Base-by-base conservation (phyloP, 2,797 vertebrate species). In the Pachyuromys duprasi region DNA sequence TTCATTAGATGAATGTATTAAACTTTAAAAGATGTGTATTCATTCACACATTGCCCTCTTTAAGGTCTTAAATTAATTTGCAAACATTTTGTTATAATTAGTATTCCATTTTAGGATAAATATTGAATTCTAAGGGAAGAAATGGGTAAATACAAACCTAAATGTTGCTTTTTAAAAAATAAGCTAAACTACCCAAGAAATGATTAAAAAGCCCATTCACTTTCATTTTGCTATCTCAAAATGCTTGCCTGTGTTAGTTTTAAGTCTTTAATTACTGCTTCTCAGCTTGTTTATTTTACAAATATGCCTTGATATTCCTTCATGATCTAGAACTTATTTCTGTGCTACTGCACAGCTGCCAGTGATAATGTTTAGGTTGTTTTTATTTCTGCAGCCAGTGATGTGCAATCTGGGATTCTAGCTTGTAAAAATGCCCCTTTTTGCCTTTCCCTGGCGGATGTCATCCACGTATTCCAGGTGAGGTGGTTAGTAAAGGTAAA, bases 1-100 rank as follows among this genome's bases (percentile, higher is more conserved):
- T 60, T 94, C 91, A 89, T 28, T 87, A 89, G 42, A 70, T 93
- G 17, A 95, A 75, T 84, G 33, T n/a, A 33, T 90, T 89, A 75
- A 95, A 82, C 20, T 86, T 74, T 70, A 80, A 94, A 91, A 72
- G 9, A 74, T 74, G 72, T 1, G 65, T 75, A 84, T 92, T 94
- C 20, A 65, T 93, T 91, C 81, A 63, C 49, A 26, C 8, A 49
- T 33, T 62, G 17, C 45, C 39, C 67, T 53, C 5, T 14, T 79
- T 92, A 9, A 53, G 53, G 8, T 89, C 63, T 96, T 82, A 26
- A 60, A 39, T 92, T 91, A 94, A 93, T 87, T 93, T 86, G 18
- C 22, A 79, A 86, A 53, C 80, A 55, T 92, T 79, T 72, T 79
- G 7, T 45, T 74, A 93, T 63, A 67, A 33, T 86, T 24, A 86